These are phyloP conservation scores for Drosophila longiperda DNA, from an alignment of 2,888 invertebrate genomes.

Conservation along the genomic window DNA sequence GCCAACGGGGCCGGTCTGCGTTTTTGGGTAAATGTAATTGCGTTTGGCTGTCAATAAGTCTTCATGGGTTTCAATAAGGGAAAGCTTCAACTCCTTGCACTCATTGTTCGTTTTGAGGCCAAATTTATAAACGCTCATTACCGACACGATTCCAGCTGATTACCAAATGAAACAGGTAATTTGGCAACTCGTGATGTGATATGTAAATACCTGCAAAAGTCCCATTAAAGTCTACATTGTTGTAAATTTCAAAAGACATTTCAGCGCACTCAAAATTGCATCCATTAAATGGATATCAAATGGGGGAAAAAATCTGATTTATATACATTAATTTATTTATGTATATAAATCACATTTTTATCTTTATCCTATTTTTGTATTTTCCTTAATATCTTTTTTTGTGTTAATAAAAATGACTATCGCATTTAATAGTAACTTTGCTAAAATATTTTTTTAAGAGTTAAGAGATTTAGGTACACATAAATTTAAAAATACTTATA, in stretches of 20 bases:
- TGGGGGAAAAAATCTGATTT: not conserved
- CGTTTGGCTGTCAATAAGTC: conserved; percentile 73
- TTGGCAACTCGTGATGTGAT: conserved; percentile 59
- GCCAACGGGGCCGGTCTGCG: conserved; percentile 60
- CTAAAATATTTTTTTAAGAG: not conserved
- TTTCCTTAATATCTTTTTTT: not conserved
- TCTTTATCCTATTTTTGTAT: not conserved
- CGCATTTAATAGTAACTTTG: not conserved
- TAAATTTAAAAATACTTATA: not conserved
- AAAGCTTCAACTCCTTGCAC: conserved; percentile 45
- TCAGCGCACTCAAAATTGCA: conserved; percentile 13
- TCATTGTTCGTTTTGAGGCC: conserved; percentile 41
- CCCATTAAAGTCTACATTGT: conserved; percentile 30
- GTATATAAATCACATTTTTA: not conserved
- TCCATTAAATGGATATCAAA: conserved; percentile 2
- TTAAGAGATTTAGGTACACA: not conserved
- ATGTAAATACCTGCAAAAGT: conserved; percentile 53
- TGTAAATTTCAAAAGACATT: not conserved
- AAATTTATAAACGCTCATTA: conserved; percentile 62
- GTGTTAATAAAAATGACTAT: not conserved
- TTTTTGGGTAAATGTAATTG: conserved; percentile 73
- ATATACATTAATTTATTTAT: not conserved
- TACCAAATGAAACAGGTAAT: conserved; percentile 45
- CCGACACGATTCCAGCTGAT: conserved; percentile 68
- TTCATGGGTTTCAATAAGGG: conserved; percentile 68